Conservation (phyloP, 92 coral and sea anemone genomes). For the Phenganax subtilis region DNA sequence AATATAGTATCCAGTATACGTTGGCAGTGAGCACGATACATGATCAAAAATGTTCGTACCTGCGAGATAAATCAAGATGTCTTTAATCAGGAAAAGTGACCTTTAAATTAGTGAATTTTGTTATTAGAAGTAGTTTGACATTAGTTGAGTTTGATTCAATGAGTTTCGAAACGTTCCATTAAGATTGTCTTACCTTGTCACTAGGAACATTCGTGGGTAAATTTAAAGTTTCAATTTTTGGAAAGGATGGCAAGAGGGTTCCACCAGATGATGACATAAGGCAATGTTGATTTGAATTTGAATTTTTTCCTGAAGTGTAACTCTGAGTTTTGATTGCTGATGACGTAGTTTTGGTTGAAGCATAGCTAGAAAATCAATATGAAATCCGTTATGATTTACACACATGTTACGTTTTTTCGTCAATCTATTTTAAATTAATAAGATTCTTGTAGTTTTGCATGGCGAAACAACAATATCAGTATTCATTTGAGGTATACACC, state of each 20-base stretch:
- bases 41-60: constrained; percentile 95
- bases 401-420: too few relatives aligned
- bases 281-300: constrained; percentile 40
- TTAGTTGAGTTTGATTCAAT: neutral
- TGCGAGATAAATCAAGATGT: constrained; percentile 12
- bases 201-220: constrained; percentile 74
- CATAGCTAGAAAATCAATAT: neutral
- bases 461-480: too few relatives aligned
- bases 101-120: neutral
- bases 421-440: too few relatives aligned
- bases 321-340: constrained; percentile 18
- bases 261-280: constrained; percentile 87
- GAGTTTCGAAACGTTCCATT: neutral
- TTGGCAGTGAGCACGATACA: constrained; percentile 99
- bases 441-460: too few relatives aligned
- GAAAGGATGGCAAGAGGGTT: constrained; percentile 87
- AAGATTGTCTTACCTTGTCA: constrained; percentile 62
- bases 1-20: constrained; percentile 89
- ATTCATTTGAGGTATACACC: too few relatives aligned
- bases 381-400: too few relatives aligned
- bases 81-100: neutral
- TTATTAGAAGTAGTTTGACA: neutral
- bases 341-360: constrained; percentile 9
- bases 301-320: constrained; percentile 26
- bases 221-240: constrained; percentile 63